phyloP scores from a whole-genome alignment of 1,140 invertebrate genomes.

The Penaeus chinensis region DNA sequence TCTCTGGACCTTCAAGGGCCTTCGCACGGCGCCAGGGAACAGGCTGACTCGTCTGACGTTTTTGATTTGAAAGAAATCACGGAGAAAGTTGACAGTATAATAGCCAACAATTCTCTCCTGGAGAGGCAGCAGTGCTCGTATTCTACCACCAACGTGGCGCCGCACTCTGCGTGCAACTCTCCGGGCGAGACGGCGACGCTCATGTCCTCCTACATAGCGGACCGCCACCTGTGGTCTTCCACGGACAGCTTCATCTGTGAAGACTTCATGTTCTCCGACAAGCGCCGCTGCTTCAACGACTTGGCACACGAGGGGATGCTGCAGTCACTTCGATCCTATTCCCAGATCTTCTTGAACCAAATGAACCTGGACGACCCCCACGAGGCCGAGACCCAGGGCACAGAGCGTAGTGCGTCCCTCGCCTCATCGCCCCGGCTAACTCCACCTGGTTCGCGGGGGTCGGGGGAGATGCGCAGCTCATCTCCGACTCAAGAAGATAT shows the following conservation, averaged over 20 bases:
- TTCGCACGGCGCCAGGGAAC: neutral
- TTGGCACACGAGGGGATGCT: neutral
- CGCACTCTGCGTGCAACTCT: slow-evolving; percentile 11
- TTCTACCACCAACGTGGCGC: slow-evolving; percentile 20
- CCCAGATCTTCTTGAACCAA: neutral
- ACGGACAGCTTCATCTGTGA: slow-evolving; percentile 44
- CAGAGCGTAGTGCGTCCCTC: neutral
- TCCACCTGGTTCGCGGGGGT: neutral
- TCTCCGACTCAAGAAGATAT: too few relatives aligned
- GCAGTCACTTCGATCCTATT: neutral
- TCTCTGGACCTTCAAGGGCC: neutral
- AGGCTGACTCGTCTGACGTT: neutral
- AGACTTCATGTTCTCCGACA: slow-evolving; percentile 29
- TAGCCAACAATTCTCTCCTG: neutral
- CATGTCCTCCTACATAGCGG: neutral
- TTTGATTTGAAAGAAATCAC: slow-evolving; percentile 3
- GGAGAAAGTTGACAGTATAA: slow-evolving; percentile 7
- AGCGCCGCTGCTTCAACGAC: neutral
- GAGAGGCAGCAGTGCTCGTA: neutral
- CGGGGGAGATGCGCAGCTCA: too few relatives aligned
- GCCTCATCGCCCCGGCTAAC: neutral
- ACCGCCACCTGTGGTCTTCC: slow-evolving; percentile 46
- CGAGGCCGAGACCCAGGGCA: too few relatives aligned
- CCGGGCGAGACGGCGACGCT: neutral
- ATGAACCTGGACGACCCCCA: neutral